Evolutionary conservation across 2,797 vertebrate genomes (phyloP), one percentile per base, ranked within the genome.

Genomic region (Serranus cabrilla): DNA sequence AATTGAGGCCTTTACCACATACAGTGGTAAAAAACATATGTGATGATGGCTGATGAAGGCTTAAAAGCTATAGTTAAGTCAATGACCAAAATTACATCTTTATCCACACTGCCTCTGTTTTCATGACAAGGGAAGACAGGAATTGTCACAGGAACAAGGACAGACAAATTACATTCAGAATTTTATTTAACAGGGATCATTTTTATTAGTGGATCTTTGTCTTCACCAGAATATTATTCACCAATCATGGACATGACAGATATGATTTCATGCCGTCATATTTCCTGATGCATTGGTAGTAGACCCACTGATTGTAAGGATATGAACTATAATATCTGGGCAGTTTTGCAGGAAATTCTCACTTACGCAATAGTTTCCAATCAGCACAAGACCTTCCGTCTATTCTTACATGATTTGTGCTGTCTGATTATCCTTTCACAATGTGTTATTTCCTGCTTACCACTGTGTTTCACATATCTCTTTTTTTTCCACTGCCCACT

Each of bases 131-230:
- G 13, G 5, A 25, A 47, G 5, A 23, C 11, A 64, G 0, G 51
- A 63, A 43, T 21, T 12, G 11, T 34, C 25, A 25, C 40, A 13
- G 14, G 27, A 55, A 50, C 16, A 66, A 63, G 34, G 39, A 45
- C 3, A 46, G 66, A 47, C 11, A 43, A 66, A 74, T 66, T 66
- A 7, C 49, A 56, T 8, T 25, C 23, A 21, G 21, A 50, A 14
- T 34, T 69, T 57, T 40, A 54, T n/a, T 46, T 14, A 46, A 17
- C 18, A 11, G 5, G 42, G 18, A 69, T 42, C 39, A 23, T 31
- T 63, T 64, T 31, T n/a, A 62, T 43, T 39, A 58, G n/a, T 43
- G 23, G 16, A 37, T 34, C 12, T 45, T n/a, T 59, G 40, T 60
- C 34, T 31, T 62, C 34, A 23, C 5, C 56, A 45, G 25, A 50